Evolutionary conservation across 2,888 invertebrate genomes (phyloP).

Genomic region (Octodonta nipae): DNA sequence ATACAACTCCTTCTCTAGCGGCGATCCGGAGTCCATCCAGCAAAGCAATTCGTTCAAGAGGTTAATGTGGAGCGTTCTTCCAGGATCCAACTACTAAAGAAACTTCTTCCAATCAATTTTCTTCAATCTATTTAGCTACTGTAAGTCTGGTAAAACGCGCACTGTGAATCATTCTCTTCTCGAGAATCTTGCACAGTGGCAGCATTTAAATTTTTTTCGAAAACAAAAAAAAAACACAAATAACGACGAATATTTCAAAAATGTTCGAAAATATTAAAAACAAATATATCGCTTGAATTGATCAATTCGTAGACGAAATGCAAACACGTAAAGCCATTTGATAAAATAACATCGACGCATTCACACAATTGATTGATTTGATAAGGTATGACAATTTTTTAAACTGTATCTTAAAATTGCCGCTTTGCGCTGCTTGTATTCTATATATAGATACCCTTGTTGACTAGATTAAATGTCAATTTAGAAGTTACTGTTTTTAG

Average conservation of each 20-base stretch:
- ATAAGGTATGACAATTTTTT: conserved; percentile 22
- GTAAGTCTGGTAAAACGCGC: conserved; percentile 12
- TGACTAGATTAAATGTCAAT: too few relatives aligned
- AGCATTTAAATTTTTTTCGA: conserved; percentile 5
- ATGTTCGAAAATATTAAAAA: conserved; percentile 22
- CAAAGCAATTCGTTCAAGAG: conserved; percentile 87
- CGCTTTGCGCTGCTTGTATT: conserved; percentile 14
- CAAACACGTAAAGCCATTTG: conserved; percentile 31
- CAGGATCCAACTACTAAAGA: conserved; percentile 47
- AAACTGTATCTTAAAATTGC: conserved; percentile 11
- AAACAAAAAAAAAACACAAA: conserved; percentile 5
- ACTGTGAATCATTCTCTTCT: conserved; percentile 8
- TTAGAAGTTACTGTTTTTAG: conserved; percentile 17
- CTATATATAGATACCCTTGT: too few relatives aligned
- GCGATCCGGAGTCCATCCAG: conserved; percentile 68
- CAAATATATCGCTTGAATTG: conserved; percentile 20
- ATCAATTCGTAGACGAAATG: conserved; percentile 15
- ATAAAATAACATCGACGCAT: conserved; percentile 16
- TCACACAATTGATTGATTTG: conserved; percentile 26
- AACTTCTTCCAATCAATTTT: too few relatives aligned
- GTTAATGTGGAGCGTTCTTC: conserved; percentile 80
- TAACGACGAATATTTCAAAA: conserved; percentile 27
- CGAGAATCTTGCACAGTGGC: conserved; percentile 10
- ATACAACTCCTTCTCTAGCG: conserved; percentile 48
- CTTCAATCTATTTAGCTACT: conserved; percentile 9